Evolutionary conservation across 2,888 invertebrate genomes (phyloP), one percentile per base, ranked within the genome.

Genomic region (Perithous albicinctus): DNA sequence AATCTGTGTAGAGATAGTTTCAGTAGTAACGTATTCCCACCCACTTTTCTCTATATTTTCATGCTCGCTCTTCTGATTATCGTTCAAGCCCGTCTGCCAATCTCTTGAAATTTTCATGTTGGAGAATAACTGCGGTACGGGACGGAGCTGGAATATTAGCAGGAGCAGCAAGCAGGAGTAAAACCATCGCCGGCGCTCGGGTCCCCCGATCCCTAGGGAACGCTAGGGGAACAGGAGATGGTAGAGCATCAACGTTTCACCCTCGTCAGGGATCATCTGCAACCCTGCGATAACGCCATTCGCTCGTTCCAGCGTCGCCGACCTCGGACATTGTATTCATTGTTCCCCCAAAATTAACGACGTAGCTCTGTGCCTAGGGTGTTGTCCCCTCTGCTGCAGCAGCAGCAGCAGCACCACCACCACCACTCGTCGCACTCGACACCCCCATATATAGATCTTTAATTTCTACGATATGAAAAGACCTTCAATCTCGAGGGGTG

Each of bases 331-430:
- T 90, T 87, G 87, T 86, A 82, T 86, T 85, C 88, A 86, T 89
- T 88, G 90, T 90, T 86, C 87, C 80, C n/a, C 77, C 85, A 61
- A 70, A 82, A 87, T 85, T 89, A 89, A 90, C 90, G 87, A 88
- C 54, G n/a, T 69, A 12, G 18, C 41, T 1, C 54, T n/a, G 38
- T 67, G 32, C 48, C 18, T 3, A n/a, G 48, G 66, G 26, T 35
- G 29, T 48, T 20, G 26, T 48, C 48, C 32, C 46, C 48, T 46
- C 20, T 32, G n/a, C 32, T 2, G 35, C 82, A n/a, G n/a, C n/a
- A n/a, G n/a, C n/a, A n/a, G n/a, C n/a, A n/a, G n/a, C n/a, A n/a
- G n/a, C n/a, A n/a, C n/a, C n/a, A n/a, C n/a, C n/a, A n/a, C n/a
- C n/a, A n/a, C n/a, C n/a, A 82, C 63, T 78, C 79, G 81, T 76